Conservation (phyloP, 2,113 vertebrate species). For the Melozone crissalis region DNA sequence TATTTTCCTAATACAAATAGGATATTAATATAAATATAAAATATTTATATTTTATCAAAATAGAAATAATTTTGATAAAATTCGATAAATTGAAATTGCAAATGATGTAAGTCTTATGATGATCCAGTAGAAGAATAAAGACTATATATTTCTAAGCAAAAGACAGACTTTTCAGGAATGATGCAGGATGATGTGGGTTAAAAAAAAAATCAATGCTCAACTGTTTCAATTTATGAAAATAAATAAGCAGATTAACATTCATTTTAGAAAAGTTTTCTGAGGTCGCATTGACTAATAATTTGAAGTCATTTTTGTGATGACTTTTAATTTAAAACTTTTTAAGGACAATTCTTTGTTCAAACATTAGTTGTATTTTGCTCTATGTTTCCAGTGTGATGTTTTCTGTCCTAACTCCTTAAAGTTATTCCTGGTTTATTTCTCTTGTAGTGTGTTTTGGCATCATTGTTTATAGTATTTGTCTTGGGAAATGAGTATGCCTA, state of each 20-base stretch:
- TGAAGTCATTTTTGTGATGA: neutral
- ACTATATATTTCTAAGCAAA: neutral
- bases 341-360: neutral
- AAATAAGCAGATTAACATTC: neutral
- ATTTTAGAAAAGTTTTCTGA: neutral
- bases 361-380: neutral
- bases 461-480: neutral
- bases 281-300: neutral
- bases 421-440: neutral
- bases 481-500: neutral
- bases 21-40: no score
- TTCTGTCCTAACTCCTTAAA: neutral
- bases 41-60: neutral
- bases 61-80: neutral
- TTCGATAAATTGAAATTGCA: neutral
- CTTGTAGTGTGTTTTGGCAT: neutral
- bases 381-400: neutral
- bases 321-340: neutral
- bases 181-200: neutral
- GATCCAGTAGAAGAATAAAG: neutral
- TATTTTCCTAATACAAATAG: neutral
- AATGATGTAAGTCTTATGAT: neutral
- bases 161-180: neutral
- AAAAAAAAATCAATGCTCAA: neutral
- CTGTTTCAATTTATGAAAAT: neutral